A percentile compares a stretch with the other conserved stretches of the same genome.
Evolutionary conservation across 1,140 invertebrate species (phyloP).

Genomic region (Colletes latitarsis): DNA sequence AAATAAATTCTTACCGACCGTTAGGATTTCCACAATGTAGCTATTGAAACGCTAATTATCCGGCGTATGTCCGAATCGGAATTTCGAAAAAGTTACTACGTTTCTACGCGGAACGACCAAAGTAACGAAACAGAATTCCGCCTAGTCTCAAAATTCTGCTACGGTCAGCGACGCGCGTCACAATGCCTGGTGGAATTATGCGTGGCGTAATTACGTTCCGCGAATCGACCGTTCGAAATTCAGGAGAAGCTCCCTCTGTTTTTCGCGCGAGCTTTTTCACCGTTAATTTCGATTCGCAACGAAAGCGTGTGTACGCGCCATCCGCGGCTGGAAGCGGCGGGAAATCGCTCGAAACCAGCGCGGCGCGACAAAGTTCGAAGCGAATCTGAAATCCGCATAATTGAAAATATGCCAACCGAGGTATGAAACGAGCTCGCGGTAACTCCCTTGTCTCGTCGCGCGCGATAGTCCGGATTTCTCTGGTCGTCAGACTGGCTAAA

Average conservation of each 20-base stretch:
- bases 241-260: background rate
- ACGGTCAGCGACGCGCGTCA: too few relatives aligned
- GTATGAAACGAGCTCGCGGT: conserved; percentile 46
- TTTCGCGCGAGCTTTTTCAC: conserved; percentile 17
- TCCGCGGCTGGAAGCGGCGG: background rate
- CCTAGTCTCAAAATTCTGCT: too few relatives aligned
- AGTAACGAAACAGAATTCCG: too few relatives aligned
- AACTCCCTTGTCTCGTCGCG: background rate
- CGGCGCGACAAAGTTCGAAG: conserved; percentile 5
- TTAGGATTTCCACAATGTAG: too few relatives aligned
- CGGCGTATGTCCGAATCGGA: too few relatives aligned
- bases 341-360: conserved; percentile 25
- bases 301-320: background rate
- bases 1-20: too few relatives aligned
- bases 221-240: conserved; percentile 3
- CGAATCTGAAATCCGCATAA: conserved; percentile 51
- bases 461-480: background rate
- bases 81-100: too few relatives aligned
- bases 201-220: conserved; percentile 26
- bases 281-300: conserved; percentile 45
- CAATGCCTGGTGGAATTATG: background rate
- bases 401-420: conserved; percentile 59
- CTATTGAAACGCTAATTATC: too few relatives aligned
- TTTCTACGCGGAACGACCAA: too few relatives aligned
- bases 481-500: background rate